These are phyloP conservation scores for Escarpia spicata DNA, from an alignment of 2,888 invertebrate genomes.

Conservation along the genomic window DNA sequence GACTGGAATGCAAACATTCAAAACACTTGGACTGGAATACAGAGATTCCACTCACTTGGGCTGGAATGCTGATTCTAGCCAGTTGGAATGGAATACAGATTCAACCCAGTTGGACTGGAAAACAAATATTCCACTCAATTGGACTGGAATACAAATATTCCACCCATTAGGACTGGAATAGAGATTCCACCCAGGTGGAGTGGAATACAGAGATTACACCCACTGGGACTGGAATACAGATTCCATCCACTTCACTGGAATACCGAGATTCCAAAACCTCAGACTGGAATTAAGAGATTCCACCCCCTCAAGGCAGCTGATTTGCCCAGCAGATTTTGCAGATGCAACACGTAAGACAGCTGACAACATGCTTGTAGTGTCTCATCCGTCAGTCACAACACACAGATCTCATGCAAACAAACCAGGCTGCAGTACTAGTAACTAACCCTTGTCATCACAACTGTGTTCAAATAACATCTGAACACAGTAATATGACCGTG, in stretches of 20 bases:
- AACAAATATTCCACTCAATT: neutral
- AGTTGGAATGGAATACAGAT: too few relatives aligned
- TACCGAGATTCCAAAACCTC: neutral
- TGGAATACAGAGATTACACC: neutral
- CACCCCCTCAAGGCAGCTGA: too few relatives aligned
- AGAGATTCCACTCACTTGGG: neutral
- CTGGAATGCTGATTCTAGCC: too few relatives aligned
- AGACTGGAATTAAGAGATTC: neutral
- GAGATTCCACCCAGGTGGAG: neutral
- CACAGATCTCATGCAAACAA: neutral
- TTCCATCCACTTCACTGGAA: neutral
- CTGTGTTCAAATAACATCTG: neutral
- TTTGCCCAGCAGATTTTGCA: too few relatives aligned
- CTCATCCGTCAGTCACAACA: neutral
- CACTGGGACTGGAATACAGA: neutral
- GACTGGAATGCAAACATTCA: neutral
- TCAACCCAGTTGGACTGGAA: too few relatives aligned
- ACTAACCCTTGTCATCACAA: neutral
- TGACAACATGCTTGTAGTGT: neutral
- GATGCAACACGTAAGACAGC: too few relatives aligned
- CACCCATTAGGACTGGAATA: neutral
- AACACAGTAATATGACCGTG: neutral
- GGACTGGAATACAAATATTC: neutral
- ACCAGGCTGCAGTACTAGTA: neutral
- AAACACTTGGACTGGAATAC: neutral